Conservation (phyloP, 1,140 invertebrate species). For the Nymphalis io region DNA sequence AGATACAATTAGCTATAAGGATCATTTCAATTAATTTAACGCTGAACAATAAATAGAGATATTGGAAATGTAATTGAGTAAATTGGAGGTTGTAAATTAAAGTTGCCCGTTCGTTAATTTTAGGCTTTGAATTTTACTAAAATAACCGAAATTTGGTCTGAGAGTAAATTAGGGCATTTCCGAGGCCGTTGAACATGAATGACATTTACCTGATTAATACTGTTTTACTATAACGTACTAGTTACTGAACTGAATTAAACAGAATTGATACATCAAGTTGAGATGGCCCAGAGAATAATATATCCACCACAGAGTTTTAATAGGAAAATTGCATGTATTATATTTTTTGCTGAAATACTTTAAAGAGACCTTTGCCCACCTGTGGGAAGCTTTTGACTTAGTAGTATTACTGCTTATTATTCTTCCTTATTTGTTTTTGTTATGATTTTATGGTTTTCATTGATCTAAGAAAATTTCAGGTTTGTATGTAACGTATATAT, state of each 20-base stretch:
- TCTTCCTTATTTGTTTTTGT: too few relatives aligned
- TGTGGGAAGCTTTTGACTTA: too few relatives aligned
- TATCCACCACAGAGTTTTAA: too few relatives aligned
- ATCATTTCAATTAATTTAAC: constrained; percentile 9
- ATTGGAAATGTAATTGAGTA: constrained; percentile 49
- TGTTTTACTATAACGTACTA: constrained; percentile 21
- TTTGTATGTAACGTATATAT: too few relatives aligned
- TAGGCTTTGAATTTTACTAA: constrained; percentile 58
- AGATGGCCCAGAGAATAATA: neutral
- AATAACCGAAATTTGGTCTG: constrained; percentile 55
- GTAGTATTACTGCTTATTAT: too few relatives aligned
- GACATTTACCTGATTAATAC: constrained; percentile 43
- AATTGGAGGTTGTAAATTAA: constrained; percentile 61
- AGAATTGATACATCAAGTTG: constrained; percentile 12
- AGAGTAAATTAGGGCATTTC: constrained; percentile 68
- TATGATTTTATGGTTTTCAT: too few relatives aligned
- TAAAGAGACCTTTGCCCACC: too few relatives aligned
- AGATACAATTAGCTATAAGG: constrained; percentile 1
- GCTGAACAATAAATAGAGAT: constrained; percentile 16
- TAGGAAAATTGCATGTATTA: too few relatives aligned
- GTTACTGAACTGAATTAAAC: constrained; percentile 27
- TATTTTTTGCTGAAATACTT: neutral
- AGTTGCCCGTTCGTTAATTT: constrained; percentile 52
- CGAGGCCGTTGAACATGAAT: constrained; percentile 39
- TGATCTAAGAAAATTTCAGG: too few relatives aligned